phyloP scores from a whole-genome alignment of 2,888 invertebrate genomes.

The Laothoe populi region DNA sequence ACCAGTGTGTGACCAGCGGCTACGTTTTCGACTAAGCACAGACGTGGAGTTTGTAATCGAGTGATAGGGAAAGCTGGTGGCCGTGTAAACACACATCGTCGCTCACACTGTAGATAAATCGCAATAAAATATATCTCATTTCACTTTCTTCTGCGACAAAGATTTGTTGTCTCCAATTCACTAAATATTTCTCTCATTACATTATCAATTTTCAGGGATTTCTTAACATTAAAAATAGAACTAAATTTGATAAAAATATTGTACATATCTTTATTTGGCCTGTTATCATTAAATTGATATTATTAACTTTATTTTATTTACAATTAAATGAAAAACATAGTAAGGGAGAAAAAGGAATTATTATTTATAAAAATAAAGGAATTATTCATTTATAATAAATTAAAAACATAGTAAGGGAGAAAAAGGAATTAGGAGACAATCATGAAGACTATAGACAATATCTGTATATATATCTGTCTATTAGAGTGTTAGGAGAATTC shows the following conservation, averaged over 20 bases:
- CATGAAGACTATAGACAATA: no score
- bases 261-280: no score
- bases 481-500: no score
- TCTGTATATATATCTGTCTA: no score
- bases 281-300: no score
- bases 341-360: no score
- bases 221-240: background rate
- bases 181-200: background rate
- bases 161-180: background rate
- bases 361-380: no score
- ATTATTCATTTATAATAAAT: no score
- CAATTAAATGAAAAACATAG: no score
- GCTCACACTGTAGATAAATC: background rate
- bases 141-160: constrained; percentile 17
- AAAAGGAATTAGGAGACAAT: no score
- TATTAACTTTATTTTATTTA: no score
- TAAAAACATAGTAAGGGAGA: no score
- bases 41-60: constrained; percentile 41
- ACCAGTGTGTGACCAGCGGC: background rate
- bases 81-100: constrained; percentile 16
- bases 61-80: constrained; percentile 48
- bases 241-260: background rate
- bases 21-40: constrained; percentile 26
- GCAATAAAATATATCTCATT: constrained; percentile 3
- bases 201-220: background rate